phyloP scores from a whole-genome alignment of 2,888 invertebrate species.

The Drosophila pseudotakahashii region DNA sequence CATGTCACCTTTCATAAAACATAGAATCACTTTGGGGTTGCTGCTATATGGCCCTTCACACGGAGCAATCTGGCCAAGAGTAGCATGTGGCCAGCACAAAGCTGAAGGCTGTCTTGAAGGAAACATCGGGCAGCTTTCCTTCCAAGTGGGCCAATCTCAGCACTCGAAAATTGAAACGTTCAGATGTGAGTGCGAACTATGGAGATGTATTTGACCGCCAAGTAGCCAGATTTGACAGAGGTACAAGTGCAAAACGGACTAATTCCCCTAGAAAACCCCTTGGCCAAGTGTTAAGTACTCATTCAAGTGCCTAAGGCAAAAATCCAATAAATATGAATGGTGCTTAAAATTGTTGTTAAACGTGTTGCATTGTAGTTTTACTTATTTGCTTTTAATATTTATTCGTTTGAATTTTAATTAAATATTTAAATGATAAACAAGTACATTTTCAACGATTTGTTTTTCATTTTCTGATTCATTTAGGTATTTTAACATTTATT shows the following conservation, averaged over 20 bases:
- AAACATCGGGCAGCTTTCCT: slow-evolving; percentile 25
- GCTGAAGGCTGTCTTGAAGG: slow-evolving; percentile 49
- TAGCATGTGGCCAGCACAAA: slow-evolving; percentile 39
- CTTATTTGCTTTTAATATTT: too few relatives aligned
- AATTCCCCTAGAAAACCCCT: slow-evolving; percentile 8
- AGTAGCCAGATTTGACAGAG: slow-evolving; percentile 52
- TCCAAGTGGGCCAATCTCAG: slow-evolving; percentile 24
- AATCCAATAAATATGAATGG: not conserved
- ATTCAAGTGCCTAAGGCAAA: not conserved
- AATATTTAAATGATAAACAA: too few relatives aligned
- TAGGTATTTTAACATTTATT: too few relatives aligned
- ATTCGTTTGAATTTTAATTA: too few relatives aligned
- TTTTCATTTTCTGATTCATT: too few relatives aligned
- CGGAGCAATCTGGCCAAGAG: slow-evolving; percentile 45
- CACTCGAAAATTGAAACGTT: slow-evolving; percentile 40
- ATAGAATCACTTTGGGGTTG: slow-evolving; percentile 68
- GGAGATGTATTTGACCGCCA: slow-evolving; percentile 44
- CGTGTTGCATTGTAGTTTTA: not conserved
- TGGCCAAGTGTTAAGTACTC: slow-evolving; percentile 30
- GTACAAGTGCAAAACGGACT: slow-evolving; percentile 10
- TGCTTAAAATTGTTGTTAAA: not conserved
- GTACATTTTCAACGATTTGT: too few relatives aligned
- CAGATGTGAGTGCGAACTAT: slow-evolving; percentile 31
- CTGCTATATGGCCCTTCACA: slow-evolving; percentile 44
- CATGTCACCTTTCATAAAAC: slow-evolving; percentile 78